Conservation (phyloP, 2,888 invertebrate genomes). For the Amaurobius ferox region DNA sequence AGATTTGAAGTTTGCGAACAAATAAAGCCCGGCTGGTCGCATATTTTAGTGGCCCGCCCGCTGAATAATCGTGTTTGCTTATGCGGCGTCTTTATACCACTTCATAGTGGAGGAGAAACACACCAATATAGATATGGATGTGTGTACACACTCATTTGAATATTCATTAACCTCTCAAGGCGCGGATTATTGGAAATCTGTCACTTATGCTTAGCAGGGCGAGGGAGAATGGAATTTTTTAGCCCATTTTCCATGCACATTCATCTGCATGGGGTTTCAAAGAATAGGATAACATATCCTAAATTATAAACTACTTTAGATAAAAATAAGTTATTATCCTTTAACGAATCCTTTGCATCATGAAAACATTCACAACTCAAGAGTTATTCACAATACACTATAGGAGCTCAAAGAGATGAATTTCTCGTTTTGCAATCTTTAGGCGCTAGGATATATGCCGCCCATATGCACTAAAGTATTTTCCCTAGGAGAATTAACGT, state of each 20-base stretch:
- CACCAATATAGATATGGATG: conserved; percentile 63
- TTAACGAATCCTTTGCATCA: no score
- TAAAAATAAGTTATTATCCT: no score
- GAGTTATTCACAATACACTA: no score
- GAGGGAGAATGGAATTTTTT: conserved; percentile 38
- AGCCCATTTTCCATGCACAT: conserved; percentile 46
- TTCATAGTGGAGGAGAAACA: conserved; percentile 7
- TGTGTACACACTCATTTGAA: conserved; percentile 71
- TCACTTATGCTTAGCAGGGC: conserved; percentile 38
- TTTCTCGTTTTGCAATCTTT: no score
- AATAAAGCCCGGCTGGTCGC: conserved; percentile 64
- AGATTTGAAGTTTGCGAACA: conserved; percentile 48
- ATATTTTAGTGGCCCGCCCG: conserved; percentile 59
- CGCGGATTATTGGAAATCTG: conserved; percentile 61
- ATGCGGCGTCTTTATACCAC: conserved; percentile 66
- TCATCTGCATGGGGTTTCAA: conserved; percentile 5
- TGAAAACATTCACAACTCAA: no score
- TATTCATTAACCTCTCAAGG: conserved; percentile 58
- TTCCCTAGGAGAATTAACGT: no score
- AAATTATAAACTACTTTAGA: neutral
- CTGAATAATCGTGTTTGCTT: conserved; percentile 68
- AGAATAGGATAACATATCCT: neutral
- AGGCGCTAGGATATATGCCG: no score
- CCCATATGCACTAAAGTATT: no score
- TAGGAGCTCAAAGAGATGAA: no score